phyloP scores from a whole-genome alignment of 2,888 invertebrate genomes.

The Lacanobia oleracea region DNA sequence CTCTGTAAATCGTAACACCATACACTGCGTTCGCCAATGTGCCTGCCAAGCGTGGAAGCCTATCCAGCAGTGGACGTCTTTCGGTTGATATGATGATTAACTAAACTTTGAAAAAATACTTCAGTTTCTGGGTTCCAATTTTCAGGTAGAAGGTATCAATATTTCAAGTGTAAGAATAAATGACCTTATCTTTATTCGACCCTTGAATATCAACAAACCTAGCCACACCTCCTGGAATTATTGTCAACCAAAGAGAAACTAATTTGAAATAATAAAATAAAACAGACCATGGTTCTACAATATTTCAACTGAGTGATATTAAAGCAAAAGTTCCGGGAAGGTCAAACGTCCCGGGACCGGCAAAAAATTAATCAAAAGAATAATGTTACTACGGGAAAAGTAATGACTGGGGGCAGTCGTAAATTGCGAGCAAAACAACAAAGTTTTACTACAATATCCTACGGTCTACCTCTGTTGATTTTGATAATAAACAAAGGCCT shows the following conservation, averaged over 20 bases:
- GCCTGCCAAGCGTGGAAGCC: no score
- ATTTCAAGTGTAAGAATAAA: background rate
- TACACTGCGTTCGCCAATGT: no score
- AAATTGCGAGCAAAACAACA: slow-evolving; percentile 1
- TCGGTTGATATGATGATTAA: no score
- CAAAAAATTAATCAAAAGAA: slow-evolving; percentile 22
- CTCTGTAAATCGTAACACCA: no score
- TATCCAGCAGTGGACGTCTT: no score
- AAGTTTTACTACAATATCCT: background rate
- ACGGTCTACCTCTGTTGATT: slow-evolving; percentile 2
- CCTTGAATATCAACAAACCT: background rate
- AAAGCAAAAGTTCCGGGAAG: slow-evolving; percentile 1
- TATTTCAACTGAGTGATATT: slow-evolving; percentile 1
- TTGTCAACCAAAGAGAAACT: background rate
- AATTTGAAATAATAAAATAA: background rate
- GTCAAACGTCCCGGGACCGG: background rate
- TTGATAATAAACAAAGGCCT: slow-evolving; percentile 6
- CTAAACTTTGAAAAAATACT: no score
- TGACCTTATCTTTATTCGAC: background rate
- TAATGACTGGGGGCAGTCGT: background rate
- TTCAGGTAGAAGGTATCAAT: no score
- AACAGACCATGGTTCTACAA: no score
- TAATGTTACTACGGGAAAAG: slow-evolving; percentile 3
- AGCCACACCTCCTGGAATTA: background rate
- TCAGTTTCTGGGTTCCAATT: no score